These are phyloP conservation scores for Papilio machaon DNA, from an alignment of 1,140 invertebrate species.

Conservation along the genomic window DNA sequence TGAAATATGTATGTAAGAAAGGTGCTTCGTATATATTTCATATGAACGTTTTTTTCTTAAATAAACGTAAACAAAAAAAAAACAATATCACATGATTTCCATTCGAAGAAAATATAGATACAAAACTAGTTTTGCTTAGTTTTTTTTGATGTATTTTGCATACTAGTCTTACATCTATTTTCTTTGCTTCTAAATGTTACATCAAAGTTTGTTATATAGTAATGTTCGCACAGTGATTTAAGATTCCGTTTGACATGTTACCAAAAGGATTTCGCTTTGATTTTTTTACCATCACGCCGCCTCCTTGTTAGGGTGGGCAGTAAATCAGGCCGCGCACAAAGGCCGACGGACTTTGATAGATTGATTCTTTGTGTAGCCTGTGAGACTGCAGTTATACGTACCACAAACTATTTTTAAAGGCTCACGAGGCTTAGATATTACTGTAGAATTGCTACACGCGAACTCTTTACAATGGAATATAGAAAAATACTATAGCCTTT, in stretches of 20 bases:
- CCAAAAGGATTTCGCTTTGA: conserved; percentile 14
- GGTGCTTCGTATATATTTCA: not conserved
- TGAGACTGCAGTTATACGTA: conserved; percentile 36
- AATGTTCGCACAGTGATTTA: not conserved
- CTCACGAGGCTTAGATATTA: not conserved
- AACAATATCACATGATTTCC: not conserved
- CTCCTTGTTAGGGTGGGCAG: conserved; percentile 38
- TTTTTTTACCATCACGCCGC: conserved; percentile 25
- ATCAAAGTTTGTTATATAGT: not conserved
- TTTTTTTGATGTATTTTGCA: too few relatives aligned
- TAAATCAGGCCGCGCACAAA: conserved; percentile 60
- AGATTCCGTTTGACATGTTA: conserved; percentile 8
- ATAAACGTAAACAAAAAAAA: too few relatives aligned
- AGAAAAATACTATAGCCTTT: conserved; percentile 14
- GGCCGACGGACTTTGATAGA: conserved; percentile 57
- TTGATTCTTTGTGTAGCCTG: conserved; percentile 45
- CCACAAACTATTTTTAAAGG: conserved; percentile 21
- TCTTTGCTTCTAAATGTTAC: not conserved
- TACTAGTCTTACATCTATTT: not conserved
- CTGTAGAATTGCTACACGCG: not conserved
- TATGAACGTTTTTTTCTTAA: too few relatives aligned
- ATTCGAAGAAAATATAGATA: not conserved
- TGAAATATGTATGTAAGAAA: not conserved
- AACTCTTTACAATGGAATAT: conserved; percentile 1
- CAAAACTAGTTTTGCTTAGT: too few relatives aligned